A percentile compares a stretch with the other conserved stretches of the same genome.
phyloP scores from a whole-genome alignment of 2,888 invertebrate species.

The Acleris cristana region DNA sequence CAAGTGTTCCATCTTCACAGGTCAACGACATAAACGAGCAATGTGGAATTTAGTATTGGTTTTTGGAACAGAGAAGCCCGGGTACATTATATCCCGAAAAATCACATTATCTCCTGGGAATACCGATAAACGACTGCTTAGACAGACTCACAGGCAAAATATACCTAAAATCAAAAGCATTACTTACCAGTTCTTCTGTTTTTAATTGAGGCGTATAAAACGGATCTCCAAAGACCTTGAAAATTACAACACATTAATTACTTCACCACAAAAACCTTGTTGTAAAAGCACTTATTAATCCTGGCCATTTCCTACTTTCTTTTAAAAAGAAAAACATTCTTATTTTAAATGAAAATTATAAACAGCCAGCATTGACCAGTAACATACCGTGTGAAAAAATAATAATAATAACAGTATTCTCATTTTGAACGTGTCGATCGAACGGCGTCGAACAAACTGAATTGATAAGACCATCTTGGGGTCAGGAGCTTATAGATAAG shows the following conservation, averaged over 20 bases:
- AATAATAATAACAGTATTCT: conserved; percentile 56
- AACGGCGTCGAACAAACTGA: conserved; percentile 53
- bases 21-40: too few relatives aligned
- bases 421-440: conserved; percentile 55
- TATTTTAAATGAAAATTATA: neutral
- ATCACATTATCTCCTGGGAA: too few relatives aligned
- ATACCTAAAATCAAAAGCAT: too few relatives aligned
- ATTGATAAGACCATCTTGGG: conserved; percentile 44
- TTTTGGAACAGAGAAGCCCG: too few relatives aligned
- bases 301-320: too few relatives aligned
- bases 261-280: neutral
- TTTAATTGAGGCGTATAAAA: conserved; percentile 64
- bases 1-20: too few relatives aligned
- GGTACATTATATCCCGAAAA: too few relatives aligned
- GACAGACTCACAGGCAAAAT: too few relatives aligned
- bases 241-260: conserved; percentile 27
- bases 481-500: conserved; percentile 48
- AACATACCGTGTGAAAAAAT: conserved; percentile 55
- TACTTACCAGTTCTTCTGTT: conserved; percentile 64
- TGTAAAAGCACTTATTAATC: too few relatives aligned
- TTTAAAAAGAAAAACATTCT: neutral
- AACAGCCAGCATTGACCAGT: conserved; percentile 1
- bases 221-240: conserved; percentile 54
- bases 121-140: too few relatives aligned
- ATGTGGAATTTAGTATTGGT: too few relatives aligned